phyloP scores from a whole-genome alignment of 2,113 vertebrate species.

The Python bivittatus region DNA sequence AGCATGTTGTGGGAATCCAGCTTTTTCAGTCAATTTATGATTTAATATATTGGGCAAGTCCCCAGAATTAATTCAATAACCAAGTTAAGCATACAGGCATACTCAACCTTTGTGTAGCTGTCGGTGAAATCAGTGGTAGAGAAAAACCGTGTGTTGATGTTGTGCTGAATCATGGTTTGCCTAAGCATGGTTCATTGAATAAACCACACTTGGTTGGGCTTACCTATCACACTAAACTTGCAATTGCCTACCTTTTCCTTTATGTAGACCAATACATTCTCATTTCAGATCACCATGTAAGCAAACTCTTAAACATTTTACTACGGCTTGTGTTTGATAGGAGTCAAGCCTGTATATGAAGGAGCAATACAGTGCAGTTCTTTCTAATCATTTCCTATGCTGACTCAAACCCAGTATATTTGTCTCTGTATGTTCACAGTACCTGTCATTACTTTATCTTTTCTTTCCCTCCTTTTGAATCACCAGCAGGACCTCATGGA shows the following conservation, averaged over 20 bases:
- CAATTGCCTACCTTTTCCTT: neutral
- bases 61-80: neutral
- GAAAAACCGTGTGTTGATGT: neutral
- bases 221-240: neutral
- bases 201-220: neutral
- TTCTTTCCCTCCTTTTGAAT: neutral
- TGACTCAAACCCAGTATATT: neutral
- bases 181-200: neutral
- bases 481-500: neutral
- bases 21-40: neutral
- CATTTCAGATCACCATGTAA: neutral
- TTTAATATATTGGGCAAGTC: neutral
- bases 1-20: neutral
- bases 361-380: neutral
- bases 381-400: neutral
- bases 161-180: too few relatives aligned
- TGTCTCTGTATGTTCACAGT: neutral
- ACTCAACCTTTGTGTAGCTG: neutral
- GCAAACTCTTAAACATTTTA: neutral
- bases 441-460: neutral
- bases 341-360: neutral
- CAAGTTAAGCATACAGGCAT: neutral
- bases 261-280: neutral
- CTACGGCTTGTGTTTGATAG: neutral
- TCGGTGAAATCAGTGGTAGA: neutral